Percentiles rank a stretch among this genome's conserved stretches.
These are phyloP conservation scores for Actenoides hombroni DNA, from an alignment of 2,113 vertebrate species.

Conservation along the genomic window DNA sequence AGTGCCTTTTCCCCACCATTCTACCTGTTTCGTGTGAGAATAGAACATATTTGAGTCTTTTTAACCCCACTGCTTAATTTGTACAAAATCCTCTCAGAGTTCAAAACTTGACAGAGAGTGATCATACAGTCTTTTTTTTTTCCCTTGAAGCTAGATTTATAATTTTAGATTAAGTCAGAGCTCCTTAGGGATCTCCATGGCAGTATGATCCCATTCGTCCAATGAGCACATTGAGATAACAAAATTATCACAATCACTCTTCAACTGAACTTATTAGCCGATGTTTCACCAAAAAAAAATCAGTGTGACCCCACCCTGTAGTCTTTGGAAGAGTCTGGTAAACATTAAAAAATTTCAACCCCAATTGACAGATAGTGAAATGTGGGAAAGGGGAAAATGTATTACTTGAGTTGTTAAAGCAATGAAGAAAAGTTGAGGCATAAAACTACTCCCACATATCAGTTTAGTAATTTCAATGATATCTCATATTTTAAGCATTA, in stretches of 20 bases:
- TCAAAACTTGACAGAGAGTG: background rate
- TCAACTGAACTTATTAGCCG: background rate
- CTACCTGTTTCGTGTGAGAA: background rate
- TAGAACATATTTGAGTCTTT: background rate
- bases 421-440: background rate
- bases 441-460: background rate
- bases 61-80: background rate
- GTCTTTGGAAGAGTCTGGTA: background rate
- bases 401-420: background rate
- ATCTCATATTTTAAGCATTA: rapidly evolving
- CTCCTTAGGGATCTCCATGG: background rate
- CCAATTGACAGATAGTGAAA: background rate
- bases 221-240: background rate
- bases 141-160: background rate
- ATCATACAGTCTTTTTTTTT: background rate
- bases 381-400: rapidly evolving
- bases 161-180: background rate
- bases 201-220: background rate
- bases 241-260: background rate
- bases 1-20: background rate
- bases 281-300: background rate
- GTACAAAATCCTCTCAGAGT: background rate
- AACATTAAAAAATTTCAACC: background rate
- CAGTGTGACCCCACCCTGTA: background rate
- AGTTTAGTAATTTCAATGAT: background rate